Percentiles rank a stretch among this genome's conserved stretches.
phyloP scores from a whole-genome alignment of 2,113 vertebrate species.

The Scortum barcoo region DNA sequence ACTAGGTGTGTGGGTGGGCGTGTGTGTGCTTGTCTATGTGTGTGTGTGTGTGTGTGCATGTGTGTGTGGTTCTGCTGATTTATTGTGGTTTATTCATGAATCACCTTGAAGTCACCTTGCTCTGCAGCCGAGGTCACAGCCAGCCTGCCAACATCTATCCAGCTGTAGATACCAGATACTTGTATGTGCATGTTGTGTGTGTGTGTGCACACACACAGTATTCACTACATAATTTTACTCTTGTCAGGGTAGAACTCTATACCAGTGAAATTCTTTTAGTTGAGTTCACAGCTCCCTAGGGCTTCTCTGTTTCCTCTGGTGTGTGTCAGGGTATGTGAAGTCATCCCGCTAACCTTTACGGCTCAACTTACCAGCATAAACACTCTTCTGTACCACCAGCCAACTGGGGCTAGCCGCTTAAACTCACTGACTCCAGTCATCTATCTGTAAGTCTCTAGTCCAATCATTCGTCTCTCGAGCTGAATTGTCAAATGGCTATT shows the following conservation, averaged over 20 bases:
- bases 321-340: constrained; percentile 26
- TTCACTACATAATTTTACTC: not conserved
- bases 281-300: constrained; percentile 26
- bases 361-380: constrained; percentile 4
- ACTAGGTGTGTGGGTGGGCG: not conserved
- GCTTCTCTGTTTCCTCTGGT: constrained; percentile 3
- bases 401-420: not conserved
- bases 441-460: not conserved
- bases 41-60: constrained; percentile 13
- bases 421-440: not conserved
- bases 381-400: constrained; percentile 2
- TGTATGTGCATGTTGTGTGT: not conserved
- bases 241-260: constrained; percentile 14
- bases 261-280: constrained; percentile 4
- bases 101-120: constrained; percentile 82
- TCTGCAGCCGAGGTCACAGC: constrained; percentile 46
- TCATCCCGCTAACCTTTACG: constrained; percentile 32
- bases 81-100: constrained; percentile 30
- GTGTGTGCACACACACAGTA: not conserved
- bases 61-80: constrained; percentile 15
- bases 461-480: not conserved
- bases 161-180: constrained; percentile 22
- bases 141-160: constrained; percentile 22
- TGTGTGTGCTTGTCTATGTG: no score
- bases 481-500: not conserved